Evolutionary conservation across 2,113 vertebrate species (phyloP).

Genomic region (Nanorana parkeri): DNA sequence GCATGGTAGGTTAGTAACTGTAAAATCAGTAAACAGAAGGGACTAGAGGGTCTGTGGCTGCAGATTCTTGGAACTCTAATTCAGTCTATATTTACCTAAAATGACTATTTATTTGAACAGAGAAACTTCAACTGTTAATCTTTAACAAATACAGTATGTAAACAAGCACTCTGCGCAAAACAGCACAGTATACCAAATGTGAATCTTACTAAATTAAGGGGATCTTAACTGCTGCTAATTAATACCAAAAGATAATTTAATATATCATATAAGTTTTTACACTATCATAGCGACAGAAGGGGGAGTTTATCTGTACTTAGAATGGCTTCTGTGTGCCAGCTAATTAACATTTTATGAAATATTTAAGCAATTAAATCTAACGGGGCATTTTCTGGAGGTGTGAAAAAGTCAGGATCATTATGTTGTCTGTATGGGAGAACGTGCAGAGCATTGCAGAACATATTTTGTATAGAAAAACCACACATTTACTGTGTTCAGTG

Average conservation of each 20-base stretch:
- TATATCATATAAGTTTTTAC: slow-evolving; percentile 44
- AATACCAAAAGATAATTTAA: slow-evolving; percentile 49
- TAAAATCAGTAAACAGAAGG: too few relatives aligned
- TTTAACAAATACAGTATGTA: neutral
- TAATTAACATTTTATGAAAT: slow-evolving; percentile 57
- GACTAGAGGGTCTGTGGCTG: too few relatives aligned
- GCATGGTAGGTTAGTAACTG: too few relatives aligned
- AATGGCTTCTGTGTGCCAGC: slow-evolving; percentile 37
- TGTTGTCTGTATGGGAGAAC: slow-evolving; percentile 32
- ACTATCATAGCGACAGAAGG: slow-evolving; percentile 39
- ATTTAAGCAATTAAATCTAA: slow-evolving; percentile 55
- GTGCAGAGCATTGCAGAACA: slow-evolving; percentile 9
- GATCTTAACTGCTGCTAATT: slow-evolving; percentile 39
- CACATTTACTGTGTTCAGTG: slow-evolving; percentile 10
- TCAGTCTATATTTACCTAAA: too few relatives aligned
- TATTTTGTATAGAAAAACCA: neutral
- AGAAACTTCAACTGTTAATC: neutral
- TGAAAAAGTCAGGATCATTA: slow-evolving; percentile 33
- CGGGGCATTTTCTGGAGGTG: slow-evolving; percentile 48
- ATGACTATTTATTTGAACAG: neutral
- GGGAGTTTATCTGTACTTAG: slow-evolving; percentile 39
- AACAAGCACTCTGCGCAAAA: neutral
- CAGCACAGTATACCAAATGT: neutral
- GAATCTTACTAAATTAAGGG: neutral
- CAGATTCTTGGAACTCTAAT: too few relatives aligned